phyloP scores from a whole-genome alignment of 2,888 invertebrate species.

The Drosophila greeni region DNA sequence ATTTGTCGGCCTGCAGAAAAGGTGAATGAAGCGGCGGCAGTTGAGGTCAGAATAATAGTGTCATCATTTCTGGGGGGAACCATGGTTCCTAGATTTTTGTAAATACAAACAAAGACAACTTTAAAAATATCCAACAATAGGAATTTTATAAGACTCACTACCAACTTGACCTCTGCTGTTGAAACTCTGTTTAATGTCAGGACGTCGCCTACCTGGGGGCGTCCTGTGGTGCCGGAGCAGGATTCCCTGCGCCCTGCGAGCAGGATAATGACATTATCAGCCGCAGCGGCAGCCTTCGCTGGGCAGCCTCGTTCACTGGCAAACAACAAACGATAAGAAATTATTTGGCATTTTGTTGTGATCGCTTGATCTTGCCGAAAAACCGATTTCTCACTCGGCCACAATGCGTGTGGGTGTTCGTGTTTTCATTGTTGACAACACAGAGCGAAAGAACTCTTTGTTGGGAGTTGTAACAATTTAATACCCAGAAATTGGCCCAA shows the following conservation, averaged over 20 bases:
- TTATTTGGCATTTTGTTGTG: slow-evolving; percentile 55
- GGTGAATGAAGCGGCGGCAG: slow-evolving; percentile 44
- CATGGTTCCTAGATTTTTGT: not conserved
- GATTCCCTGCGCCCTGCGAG: slow-evolving; percentile 26
- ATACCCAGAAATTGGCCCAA: slow-evolving; percentile 62
- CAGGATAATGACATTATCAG: slow-evolving; percentile 71
- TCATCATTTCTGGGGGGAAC: too few relatives aligned
- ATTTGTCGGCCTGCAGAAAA: slow-evolving; percentile 59
- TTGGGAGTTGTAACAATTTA: slow-evolving; percentile 64
- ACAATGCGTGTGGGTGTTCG: slow-evolving; percentile 67
- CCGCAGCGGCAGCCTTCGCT: slow-evolving; percentile 48
- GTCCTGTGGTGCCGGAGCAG: slow-evolving; percentile 65
- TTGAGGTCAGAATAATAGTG: slow-evolving; percentile 7
- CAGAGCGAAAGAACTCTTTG: slow-evolving; percentile 8
- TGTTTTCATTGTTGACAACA: slow-evolving; percentile 55
- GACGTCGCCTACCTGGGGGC: slow-evolving; percentile 49
- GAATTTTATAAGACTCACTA: not conserved
- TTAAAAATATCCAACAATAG: not conserved
- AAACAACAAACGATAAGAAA: slow-evolving; percentile 74
- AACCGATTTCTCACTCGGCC: slow-evolving; percentile 59
- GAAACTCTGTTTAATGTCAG: slow-evolving; percentile 42
- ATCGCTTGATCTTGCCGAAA: slow-evolving; percentile 57
- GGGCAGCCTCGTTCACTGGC: slow-evolving; percentile 2
- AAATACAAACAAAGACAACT: too few relatives aligned
- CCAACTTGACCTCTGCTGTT: not conserved